These are phyloP conservation scores for Lydus trimaculatus DNA, from an alignment of 2,888 invertebrate species.

Conservation along the genomic window DNA sequence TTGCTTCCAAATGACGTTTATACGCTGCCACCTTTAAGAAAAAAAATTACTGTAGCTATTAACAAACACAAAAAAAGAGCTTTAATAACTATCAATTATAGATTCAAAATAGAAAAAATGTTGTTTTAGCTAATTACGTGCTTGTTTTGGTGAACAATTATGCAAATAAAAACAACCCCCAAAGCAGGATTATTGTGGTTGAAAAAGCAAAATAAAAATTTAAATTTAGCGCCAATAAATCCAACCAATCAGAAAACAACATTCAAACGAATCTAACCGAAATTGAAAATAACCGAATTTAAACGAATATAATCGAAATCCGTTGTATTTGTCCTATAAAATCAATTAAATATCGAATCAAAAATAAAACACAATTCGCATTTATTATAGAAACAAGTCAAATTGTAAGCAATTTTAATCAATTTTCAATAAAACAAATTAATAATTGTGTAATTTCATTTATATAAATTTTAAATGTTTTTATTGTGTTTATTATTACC, in stretches of 20 bases:
- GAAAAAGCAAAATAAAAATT: background rate
- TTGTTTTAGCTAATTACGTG: too few relatives aligned
- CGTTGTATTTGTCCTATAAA: background rate
- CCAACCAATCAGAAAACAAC: background rate
- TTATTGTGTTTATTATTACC: background rate
- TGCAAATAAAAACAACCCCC: too few relatives aligned
- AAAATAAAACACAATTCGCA: background rate
- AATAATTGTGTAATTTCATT: background rate
- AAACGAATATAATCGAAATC: background rate
- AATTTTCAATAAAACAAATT: too few relatives aligned
- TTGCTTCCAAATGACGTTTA: too few relatives aligned
- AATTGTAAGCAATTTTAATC: background rate
- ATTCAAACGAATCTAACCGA: too few relatives aligned
- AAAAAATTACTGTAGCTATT: too few relatives aligned
- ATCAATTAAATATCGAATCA: background rate
- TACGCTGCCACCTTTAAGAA: too few relatives aligned
- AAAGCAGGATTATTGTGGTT: too few relatives aligned
- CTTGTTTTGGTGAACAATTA: too few relatives aligned
- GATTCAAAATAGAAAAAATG: too few relatives aligned
- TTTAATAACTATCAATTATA: too few relatives aligned
- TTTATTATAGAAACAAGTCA: background rate
- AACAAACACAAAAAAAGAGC: too few relatives aligned
- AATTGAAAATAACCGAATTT: background rate
- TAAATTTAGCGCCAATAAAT: background rate
- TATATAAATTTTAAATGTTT: background rate